Evolutionary conservation across 2,888 invertebrate genomes (phyloP).

Genomic region (Argyra leucocephala): DNA sequence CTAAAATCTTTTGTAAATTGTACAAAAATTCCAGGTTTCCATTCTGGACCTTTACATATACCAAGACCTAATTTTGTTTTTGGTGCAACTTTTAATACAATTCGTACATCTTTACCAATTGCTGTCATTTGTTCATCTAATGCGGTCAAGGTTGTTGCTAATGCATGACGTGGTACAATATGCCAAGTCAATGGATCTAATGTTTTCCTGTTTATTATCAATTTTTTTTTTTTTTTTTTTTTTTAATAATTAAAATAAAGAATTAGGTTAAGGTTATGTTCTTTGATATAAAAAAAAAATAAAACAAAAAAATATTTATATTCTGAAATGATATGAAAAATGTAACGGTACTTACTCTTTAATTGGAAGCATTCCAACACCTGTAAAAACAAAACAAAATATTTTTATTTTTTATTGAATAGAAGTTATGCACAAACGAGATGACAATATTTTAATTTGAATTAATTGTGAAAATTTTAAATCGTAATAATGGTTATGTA

Average conservation of each 20-base stretch:
- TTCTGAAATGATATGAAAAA: too few species aligned
- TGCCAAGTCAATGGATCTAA: slow-evolving; percentile 77
- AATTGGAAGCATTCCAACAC: slow-evolving; percentile 87
- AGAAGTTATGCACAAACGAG: too few species aligned
- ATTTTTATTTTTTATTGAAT: too few species aligned
- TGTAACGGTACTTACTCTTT: slow-evolving; percentile 69
- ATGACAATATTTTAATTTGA: too few species aligned
- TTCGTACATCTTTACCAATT: slow-evolving; percentile 57
- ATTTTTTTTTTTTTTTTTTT: not conserved
- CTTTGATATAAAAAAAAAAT: not conserved
- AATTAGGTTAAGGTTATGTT: too few species aligned
- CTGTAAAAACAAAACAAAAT: slow-evolving; percentile 60
- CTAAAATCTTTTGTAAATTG: slow-evolving; percentile 85
- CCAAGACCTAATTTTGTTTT: slow-evolving; percentile 78
- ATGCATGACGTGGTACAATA: slow-evolving; percentile 47
- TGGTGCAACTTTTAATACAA: slow-evolving; percentile 71
- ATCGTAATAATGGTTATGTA: too few species aligned
- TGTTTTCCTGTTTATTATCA: slow-evolving; percentile 50
- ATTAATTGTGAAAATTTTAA: too few species aligned
- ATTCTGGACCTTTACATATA: slow-evolving; percentile 75
- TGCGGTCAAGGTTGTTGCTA: slow-evolving; percentile 20
- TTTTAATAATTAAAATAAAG: slow-evolving; percentile 9
- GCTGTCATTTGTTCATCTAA: slow-evolving; percentile 33
- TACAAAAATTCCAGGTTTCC: slow-evolving; percentile 79
- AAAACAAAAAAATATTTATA: not conserved